Evolutionary conservation across 2,797 vertebrate genomes (phyloP), one percentile per base, ranked within the genome.

Genomic region (Melanotaenia boesemani): DNA sequence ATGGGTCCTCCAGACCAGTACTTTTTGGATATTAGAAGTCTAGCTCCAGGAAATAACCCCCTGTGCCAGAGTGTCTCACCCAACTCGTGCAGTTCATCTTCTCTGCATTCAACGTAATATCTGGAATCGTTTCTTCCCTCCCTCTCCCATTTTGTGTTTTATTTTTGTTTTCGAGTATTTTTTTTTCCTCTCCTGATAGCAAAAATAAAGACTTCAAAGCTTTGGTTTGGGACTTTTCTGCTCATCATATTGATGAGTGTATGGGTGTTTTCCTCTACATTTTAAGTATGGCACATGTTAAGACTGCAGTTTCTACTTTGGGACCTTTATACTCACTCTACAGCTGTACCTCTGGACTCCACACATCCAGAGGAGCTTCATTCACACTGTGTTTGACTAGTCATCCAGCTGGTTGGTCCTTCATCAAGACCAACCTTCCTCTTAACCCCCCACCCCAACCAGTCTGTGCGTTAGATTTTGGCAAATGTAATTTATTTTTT

Each of bases 181-280:
- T 92, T 84, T 89, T 90, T 88, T 92, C 85, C 85, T 89, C 89
- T 90, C 86, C 92, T 86, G 91, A 95, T 93, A 94, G 94, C 93
- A 94, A 95, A 95, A 94, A 94, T 94, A 91, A 88, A 94, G 93
- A 95, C 95, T 96, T 95, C 90, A 96, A 95, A 96, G 95, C 96
- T 95, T 96, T 95, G 95, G 96, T 96, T 96, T 96, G 95, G 97
- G 96, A 97, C 92, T 95, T 93, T 96, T 95, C 95, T 94, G 95
- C 97, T 99, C 97, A 99, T 99, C 98, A 99, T 99, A 99, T 99
- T 99, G 98, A 99, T 99, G 98, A 99, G 97, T 76, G 93, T 94
- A 94, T 94, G 92, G 94, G 94, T 95, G 94, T 94, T 94, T 92
- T 94, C 94, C 94, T 95, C 93, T 94, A 91, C 94, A 93, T 95